phyloP scores from a whole-genome alignment of 2,888 invertebrate genomes.

The Lagria hirta region DNA sequence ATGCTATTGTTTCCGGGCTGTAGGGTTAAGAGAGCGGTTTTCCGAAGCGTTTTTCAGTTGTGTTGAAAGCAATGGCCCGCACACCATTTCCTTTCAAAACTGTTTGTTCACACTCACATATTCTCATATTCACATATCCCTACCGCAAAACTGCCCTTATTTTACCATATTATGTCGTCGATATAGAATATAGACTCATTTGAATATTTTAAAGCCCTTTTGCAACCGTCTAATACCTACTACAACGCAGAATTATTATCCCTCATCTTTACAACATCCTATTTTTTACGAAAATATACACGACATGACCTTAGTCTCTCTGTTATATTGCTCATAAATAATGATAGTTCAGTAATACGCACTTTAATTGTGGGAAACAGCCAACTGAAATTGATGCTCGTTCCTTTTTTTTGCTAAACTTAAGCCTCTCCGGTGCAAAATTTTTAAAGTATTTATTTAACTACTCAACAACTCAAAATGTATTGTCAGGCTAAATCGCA shows the following conservation, averaged over 20 bases:
- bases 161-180: conserved; percentile 27
- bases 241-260: conserved; percentile 26
- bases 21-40: conserved; percentile 45
- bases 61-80: conserved; percentile 52
- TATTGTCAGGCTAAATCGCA: no score
- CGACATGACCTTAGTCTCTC: conserved; percentile 4
- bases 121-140: conserved; percentile 49
- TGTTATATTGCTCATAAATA: conserved; percentile 20
- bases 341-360: no score
- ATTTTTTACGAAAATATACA: conserved; percentile 18
- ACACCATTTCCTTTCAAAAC: conserved; percentile 52
- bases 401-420: no score
- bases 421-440: no score
- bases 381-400: no score
- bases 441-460: no score
- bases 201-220: conserved; percentile 38
- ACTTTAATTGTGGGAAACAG: no score
- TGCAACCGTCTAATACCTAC: conserved; percentile 27
- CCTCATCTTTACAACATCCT: conserved; percentile 14
- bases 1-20: conserved; percentile 44
- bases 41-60: conserved; percentile 43
- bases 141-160: conserved; percentile 33
- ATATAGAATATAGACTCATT: conserved; percentile 33
- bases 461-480: no score
- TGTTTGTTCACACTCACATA: conserved; percentile 51